Conservation (phyloP, 2,113 vertebrate genomes). For the Erinaceus europaeus region DNA sequence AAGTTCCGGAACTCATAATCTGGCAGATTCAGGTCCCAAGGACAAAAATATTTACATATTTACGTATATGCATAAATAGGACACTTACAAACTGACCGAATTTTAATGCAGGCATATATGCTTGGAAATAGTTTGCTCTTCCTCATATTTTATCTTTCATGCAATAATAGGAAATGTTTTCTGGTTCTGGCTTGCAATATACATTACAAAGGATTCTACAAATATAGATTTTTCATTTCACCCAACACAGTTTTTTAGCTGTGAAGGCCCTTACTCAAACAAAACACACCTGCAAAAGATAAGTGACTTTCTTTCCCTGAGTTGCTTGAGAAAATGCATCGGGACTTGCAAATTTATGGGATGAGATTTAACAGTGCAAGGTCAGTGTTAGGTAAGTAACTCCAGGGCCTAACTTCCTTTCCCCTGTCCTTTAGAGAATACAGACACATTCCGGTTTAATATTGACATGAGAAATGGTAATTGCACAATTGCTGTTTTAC, state of each 20-base stretch:
- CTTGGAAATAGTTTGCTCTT: neutral
- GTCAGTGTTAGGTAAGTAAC: neutral
- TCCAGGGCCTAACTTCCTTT: neutral
- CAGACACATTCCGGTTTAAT: neutral
- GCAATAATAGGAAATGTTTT: neutral
- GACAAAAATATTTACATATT: slow-evolving; percentile 14
- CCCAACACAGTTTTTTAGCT: neutral
- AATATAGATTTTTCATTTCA: neutral
- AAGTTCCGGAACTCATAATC: neutral
- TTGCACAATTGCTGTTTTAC: neutral
- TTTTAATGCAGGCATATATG: neutral
- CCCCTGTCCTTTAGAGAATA: neutral
- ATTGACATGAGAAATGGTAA: neutral
- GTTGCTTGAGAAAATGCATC: neutral
- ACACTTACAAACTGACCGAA: slow-evolving; percentile 17
- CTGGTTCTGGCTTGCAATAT: neutral
- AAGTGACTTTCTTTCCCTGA: neutral
- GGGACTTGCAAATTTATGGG: neutral
- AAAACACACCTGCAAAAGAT: neutral
- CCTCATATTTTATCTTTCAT: neutral
- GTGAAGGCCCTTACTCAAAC: neutral
- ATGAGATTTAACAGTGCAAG: neutral
- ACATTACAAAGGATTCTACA: neutral
- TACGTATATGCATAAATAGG: neutral
- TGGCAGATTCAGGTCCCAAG: neutral